Conservation (phyloP, 2,113 vertebrate genomes). For the Kryptolebias marmoratus region DNA sequence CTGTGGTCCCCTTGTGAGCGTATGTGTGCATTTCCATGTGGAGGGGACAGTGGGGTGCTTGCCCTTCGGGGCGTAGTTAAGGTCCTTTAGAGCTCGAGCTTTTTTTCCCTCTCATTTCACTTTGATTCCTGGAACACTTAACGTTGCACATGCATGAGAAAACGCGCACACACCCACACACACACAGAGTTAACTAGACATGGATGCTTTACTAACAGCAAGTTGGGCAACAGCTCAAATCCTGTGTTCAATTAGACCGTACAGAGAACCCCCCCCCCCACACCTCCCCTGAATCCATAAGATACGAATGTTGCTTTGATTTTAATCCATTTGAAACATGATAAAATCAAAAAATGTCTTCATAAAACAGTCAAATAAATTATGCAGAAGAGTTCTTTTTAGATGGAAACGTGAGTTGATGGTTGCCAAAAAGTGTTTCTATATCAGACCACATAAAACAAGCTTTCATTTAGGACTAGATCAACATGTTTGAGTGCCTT, state of each 20-base stretch:
- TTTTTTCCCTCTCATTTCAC: conserved; percentile 60
- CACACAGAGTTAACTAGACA: conserved; percentile 21
- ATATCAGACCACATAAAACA: background rate
- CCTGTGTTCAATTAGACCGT: conserved; percentile 56
- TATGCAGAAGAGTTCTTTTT: conserved; percentile 15
- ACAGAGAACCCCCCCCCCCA: conserved; percentile 28
- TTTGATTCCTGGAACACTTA: conserved; percentile 77
- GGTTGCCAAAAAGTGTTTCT: conserved; percentile 29
- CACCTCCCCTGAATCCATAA: conserved; percentile 16
- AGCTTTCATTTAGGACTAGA: background rate
- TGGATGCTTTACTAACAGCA: conserved; percentile 50
- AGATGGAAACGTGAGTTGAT: conserved; percentile 14
- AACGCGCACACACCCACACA: conserved; percentile 18
- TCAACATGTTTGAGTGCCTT: background rate
- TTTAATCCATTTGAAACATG: conserved; percentile 32
- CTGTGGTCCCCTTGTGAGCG: background rate
- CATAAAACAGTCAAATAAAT: conserved; percentile 45
- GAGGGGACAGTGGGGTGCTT: conserved; percentile 30
- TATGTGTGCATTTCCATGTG: conserved; percentile 20
- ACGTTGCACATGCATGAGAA: conserved; percentile 31
- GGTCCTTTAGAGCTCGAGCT: conserved; percentile 47
- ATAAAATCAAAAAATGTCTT: conserved; percentile 23
- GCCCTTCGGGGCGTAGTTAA: conserved; percentile 55
- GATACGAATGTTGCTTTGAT: conserved; percentile 24
- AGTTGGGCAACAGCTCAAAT: conserved; percentile 61